phyloP scores from a whole-genome alignment of 2,113 vertebrate species.

The Ginglymostoma cirratum region DNA sequence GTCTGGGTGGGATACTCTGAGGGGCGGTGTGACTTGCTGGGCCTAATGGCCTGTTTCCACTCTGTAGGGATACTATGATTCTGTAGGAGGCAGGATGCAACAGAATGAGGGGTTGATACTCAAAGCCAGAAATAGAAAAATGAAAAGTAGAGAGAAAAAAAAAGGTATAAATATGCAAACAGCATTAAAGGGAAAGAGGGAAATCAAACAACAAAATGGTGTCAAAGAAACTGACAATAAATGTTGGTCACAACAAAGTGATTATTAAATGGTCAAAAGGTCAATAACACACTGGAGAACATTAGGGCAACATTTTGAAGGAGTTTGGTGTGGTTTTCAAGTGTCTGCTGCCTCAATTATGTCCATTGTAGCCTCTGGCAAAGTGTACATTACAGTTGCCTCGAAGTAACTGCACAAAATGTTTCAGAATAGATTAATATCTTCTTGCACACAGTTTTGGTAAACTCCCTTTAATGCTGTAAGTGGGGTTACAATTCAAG shows the following conservation, averaged over 20 bases:
- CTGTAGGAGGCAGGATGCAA: background rate
- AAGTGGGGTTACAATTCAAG: too few relatives aligned
- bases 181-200: background rate
- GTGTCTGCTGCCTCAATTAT: background rate
- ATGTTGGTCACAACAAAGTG: background rate
- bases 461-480: too few relatives aligned
- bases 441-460: too few relatives aligned
- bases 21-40: too few relatives aligned
- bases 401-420: background rate
- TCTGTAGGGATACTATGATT: too few relatives aligned
- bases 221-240: background rate
- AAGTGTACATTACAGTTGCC: background rate
- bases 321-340: background rate
- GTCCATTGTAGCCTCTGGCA: background rate
- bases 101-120: background rate
- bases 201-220: background rate
- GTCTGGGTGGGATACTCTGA: too few relatives aligned
- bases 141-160: background rate
- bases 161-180: background rate
- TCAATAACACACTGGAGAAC: background rate
- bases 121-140: background rate
- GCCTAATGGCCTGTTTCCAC: too few relatives aligned
- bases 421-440: background rate
- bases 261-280: background rate
- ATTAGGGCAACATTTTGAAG: background rate